phyloP scores from a whole-genome alignment of 2,888 invertebrate species.

The Microplitis deprimator region DNA sequence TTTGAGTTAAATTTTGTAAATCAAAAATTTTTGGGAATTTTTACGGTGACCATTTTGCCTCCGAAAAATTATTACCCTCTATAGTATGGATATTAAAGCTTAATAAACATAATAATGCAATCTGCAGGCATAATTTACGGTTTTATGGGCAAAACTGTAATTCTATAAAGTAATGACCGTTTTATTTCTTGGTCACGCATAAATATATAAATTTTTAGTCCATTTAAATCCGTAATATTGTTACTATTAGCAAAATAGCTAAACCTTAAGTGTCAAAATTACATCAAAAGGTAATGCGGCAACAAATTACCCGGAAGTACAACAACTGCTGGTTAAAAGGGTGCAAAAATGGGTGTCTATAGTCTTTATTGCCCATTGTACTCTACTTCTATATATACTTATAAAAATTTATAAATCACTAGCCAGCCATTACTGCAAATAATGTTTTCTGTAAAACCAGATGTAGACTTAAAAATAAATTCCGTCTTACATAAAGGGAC shows the following conservation, averaged over 20 bases:
- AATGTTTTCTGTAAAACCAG: neutral
- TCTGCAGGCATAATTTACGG: conserved; percentile 71
- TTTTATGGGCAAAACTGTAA: conserved; percentile 72
- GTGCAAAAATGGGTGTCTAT: neutral
- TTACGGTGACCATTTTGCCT: too few species aligned
- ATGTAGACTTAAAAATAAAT: neutral
- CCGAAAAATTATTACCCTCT: too few species aligned
- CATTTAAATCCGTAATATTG: neutral
- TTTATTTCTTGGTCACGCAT: neutral
- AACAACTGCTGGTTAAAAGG: neutral
- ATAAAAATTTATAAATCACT: neutral
- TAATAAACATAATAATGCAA: conserved; percentile 68
- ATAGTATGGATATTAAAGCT: neutral
- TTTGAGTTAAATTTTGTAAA: too few species aligned
- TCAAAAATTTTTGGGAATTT: too few species aligned
- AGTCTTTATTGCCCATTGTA: neutral
- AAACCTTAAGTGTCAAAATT: neutral
- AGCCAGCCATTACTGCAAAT: neutral
- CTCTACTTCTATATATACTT: neutral
- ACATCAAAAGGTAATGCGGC: neutral
- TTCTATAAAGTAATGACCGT: conserved; percentile 47
- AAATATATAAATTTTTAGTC: neutral
- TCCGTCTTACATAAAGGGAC: neutral
- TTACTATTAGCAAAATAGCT: neutral
- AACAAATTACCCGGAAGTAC: neutral